Evolutionary conservation across 2,888 invertebrate species (phyloP), one percentile per base, ranked within the genome.

Genomic region (Megastigmus dorsalis): DNA sequence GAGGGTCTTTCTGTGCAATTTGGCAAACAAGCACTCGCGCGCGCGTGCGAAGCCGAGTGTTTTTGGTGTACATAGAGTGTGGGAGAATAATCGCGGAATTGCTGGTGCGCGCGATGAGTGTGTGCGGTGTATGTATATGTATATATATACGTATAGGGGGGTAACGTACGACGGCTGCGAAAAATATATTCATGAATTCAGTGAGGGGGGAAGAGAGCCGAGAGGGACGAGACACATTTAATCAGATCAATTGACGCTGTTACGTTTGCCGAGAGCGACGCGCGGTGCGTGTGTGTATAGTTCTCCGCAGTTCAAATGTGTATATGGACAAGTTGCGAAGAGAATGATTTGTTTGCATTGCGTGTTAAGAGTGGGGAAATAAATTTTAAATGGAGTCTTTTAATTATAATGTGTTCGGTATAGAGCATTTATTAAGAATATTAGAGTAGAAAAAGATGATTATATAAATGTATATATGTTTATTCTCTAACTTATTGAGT

Each of bases 211-310:
- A 23, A 38, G 41, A 23, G 59, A 20, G 30, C 10, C 38, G 38
- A 48, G 26, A n/a, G 15, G 4, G 26, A 52, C n/a, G 28, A 28
- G 65, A 41, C 41, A 36, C 26, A 28, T 65, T 65, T 65, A 65
- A 65, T 65, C 52, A n/a, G 52, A 65, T 65, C 65, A 54, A 65
- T 65, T 30, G 41, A 18, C 41, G 28, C 30, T 36, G 52, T n/a
- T 41, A 20, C 20, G 23, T 2, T 23, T 18, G 7, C 3, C 57
- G 15, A 30, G 59, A n/a, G n/a, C n/a, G n/a, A n/a, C n/a, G n/a
- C n/a, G n/a, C n/a, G n/a, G n/a, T n/a, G n/a, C n/a, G n/a, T n/a
- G n/a, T n/a, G n/a, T n/a, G n/a, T n/a, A n/a, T n/a, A n/a, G n/a
- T n/a, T n/a, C n/a, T n/a, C n/a, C n/a, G n/a, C n/a, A n/a, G n/a